phyloP scores from a whole-genome alignment of 2,797 vertebrate species.

The Scarus forsteni region DNA sequence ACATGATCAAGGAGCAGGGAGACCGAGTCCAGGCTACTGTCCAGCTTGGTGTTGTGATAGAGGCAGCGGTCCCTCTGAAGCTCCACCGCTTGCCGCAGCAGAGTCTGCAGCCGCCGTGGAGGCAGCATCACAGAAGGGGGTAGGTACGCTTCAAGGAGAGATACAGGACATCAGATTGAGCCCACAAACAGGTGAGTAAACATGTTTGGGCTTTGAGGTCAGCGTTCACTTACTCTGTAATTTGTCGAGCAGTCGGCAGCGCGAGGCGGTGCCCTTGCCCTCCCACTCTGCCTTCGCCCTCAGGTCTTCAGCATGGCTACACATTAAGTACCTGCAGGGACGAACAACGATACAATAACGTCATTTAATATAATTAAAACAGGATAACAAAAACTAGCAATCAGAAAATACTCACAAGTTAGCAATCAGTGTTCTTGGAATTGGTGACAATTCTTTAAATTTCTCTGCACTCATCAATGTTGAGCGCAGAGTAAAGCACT shows the following conservation, averaged over 20 bases:
- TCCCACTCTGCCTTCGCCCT: slow-evolving; percentile 99
- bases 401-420: no score
- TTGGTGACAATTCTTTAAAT: no score
- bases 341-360: background rate
- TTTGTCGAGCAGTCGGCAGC: slow-evolving; percentile 96
- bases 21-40: slow-evolving; percentile 94
- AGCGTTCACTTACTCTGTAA: slow-evolving; percentile 91
- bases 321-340: slow-evolving; percentile 94
- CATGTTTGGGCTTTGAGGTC: background rate
- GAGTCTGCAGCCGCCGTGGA: slow-evolving; percentile 95
- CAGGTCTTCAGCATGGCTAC: slow-evolving; percentile 97
- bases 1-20: slow-evolving; percentile 97
- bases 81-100: slow-evolving; percentile 96
- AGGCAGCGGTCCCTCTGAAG: slow-evolving; percentile 98
- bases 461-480: no score
- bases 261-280: slow-evolving; percentile 95
- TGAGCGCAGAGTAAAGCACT: no score
- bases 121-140: slow-evolving; percentile 99
- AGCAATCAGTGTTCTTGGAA: background rate
- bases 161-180: slow-evolving; percentile 8
- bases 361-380: slow-evolving; percentile 5
- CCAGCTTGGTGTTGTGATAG: slow-evolving; percentile 98
- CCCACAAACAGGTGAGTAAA: background rate
- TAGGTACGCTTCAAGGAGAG: slow-evolving; percentile 88
- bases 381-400: background rate